Percentiles rank a stretch among this genome's conserved stretches.
phyloP scores from a whole-genome alignment of 2,113 vertebrate genomes.

The Stegostoma tigrinum region DNA sequence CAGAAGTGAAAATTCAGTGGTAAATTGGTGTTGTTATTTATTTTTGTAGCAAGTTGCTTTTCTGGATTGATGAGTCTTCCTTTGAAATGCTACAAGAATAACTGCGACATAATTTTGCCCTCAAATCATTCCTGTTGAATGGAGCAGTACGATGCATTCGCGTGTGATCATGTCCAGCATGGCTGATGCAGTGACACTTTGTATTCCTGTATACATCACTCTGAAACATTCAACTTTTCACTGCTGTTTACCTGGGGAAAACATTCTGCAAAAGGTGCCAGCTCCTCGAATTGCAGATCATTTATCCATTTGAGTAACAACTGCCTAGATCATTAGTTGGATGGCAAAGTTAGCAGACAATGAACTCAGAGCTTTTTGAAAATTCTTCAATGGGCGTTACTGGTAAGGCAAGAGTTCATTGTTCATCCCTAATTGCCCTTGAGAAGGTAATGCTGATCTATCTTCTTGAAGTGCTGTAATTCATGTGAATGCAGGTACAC shows the following conservation, averaged over 20 bases:
- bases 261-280: background rate
- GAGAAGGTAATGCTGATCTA: background rate
- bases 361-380: background rate
- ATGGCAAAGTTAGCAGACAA: background rate
- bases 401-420: background rate
- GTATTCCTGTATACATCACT: background rate
- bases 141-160: background rate
- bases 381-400: background rate
- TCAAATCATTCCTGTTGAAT: background rate
- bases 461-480: background rate
- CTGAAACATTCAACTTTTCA: background rate
- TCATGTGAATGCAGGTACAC: too few species aligned
- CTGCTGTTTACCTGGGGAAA: background rate
- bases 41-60: background rate
- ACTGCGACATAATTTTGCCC: background rate
- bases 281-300: background rate
- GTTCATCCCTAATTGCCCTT: background rate
- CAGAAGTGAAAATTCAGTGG: background rate
- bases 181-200: background rate
- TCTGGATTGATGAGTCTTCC: background rate
- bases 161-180: background rate
- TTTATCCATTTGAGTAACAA: background rate
- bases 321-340: background rate
- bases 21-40: background rate
- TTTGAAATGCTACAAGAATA: background rate